phyloP scores from a whole-genome alignment of 2,888 invertebrate species.

The Ptychoptera albimana region DNA sequence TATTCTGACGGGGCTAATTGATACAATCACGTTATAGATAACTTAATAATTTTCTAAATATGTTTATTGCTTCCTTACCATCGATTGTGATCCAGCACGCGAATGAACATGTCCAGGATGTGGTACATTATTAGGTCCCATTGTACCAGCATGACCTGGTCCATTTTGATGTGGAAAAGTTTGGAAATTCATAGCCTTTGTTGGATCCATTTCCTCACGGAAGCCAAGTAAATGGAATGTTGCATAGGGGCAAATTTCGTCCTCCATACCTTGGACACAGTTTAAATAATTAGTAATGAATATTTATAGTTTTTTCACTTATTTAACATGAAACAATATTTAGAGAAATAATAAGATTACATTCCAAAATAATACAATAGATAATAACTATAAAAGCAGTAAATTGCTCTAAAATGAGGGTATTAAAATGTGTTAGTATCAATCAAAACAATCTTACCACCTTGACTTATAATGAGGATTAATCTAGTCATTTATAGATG shows the following conservation, averaged over 20 bases:
- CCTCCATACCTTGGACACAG: conserved; percentile 63
- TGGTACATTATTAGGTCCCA: conserved; percentile 60
- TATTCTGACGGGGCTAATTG: conserved; percentile 43
- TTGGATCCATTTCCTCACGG: conserved; percentile 91
- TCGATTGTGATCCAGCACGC: conserved; percentile 77
- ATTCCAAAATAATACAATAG: too few species aligned
- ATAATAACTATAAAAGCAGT: too few species aligned
- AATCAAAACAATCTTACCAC: too few species aligned
- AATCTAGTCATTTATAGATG: too few species aligned
- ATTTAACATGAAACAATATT: too few species aligned
- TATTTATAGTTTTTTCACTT: too few species aligned
- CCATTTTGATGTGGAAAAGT: conserved; percentile 65
- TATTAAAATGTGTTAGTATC: too few species aligned
- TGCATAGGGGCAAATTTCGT: conserved; percentile 93
- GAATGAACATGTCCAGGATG: conserved; percentile 63
- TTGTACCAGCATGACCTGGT: conserved; percentile 61
- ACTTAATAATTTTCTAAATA: not conserved
- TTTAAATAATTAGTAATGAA: not conserved
- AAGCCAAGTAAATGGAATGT: conserved; percentile 91
- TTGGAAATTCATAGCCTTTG: conserved; percentile 78
- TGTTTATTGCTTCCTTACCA: conserved; percentile 30
- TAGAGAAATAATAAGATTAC: too few species aligned
- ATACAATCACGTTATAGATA: conserved; percentile 10
- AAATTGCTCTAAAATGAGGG: too few species aligned
- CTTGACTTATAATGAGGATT: too few species aligned